Evolutionary conservation across 2,113 vertebrate genomes (phyloP), one percentile per base, ranked within the genome.

Genomic region (Columba livia): DNA sequence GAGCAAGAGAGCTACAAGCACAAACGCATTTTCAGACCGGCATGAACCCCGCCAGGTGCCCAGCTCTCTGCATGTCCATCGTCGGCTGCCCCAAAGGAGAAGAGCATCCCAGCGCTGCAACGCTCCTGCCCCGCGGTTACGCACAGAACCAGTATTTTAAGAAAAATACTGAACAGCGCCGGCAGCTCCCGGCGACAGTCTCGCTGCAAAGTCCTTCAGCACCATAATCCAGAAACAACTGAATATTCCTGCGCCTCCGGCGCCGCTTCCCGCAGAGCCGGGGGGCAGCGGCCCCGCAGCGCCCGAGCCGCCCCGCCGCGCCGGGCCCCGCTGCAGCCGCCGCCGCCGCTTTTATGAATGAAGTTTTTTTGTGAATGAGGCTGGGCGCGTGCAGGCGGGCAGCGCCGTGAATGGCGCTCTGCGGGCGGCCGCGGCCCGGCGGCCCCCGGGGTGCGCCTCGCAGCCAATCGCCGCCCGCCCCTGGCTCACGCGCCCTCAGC

Each of bases 351-450:
- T 99, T 99, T 98, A 98, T 99, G 98, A 99, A 99, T 99, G 98
- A 99, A 99, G 98, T 44, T 44, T 98, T 97, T 97, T 71, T 97
- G 96, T 98, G 98, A 98, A 99, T 99, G 99, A 97, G 97, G 97
- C 96, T 90, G 79, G 93, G 85, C 97, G 80, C 98, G 96, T 96
- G 98, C 97, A 95, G 97, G 98, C 98, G 98, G 97, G 98, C 98
- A 97, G 98, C 98, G 97, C 98, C 97, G 97, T 99, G 98, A 99
- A 99, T 99, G 98, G 97, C 98, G 98, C 98, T 84, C 95, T 97
- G 98, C 98, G 98, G 97, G 97, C 97, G 97, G 97, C 97, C 98
- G 98, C 98, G 98, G 99, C 98, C 98, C 97, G 98, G 98, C 96
- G 96, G 87, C 97, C 98, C 98, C 98, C 92, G 94, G 96, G 96